Base-by-base conservation (phyloP, 2,888 invertebrate species). In the Pyrgus malvae region DNA sequence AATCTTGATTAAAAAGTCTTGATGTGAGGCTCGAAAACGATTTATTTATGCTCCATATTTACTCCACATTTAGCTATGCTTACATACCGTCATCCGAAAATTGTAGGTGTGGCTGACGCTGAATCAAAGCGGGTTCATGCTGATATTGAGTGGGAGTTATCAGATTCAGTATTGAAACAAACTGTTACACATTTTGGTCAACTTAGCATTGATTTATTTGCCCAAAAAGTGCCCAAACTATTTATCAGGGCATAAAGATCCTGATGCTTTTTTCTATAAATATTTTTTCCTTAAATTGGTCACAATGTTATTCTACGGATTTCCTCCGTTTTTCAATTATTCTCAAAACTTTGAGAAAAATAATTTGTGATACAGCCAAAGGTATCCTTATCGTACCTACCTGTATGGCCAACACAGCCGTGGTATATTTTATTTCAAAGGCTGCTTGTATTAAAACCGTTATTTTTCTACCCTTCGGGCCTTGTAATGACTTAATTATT, bases 121-220 rank as follows among this genome's bases (percentile, higher is more conserved):
- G 61, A 61, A 14, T 60, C 57, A 0, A n/a, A 57, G 1, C 46
- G 49, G 2, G n/a, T 29, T 3, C 55, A 57, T 12, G 51, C 57
- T 5, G 57, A 59, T 8, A 51, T 53, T 5, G 57, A 59, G n/a
- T 59, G 53, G 55, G 59, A 59, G 14, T 19, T 59, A 4, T 25
- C 40, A 1, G 25, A 55, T 17, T 23, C 5, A 3, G 45, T 38
- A 0, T 60, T 48, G 7, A 19, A 51, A 33, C 11, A 42, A 27
- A 38, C 38, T 16, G 7, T 23, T 3, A 25, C 12, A 14, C n/a
- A 25, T 11, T 48, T 38, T 6, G 48, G 48, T 2, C 14, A 25
- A 5, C 46, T 35, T n/a, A 35, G 37, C 2, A 37, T 48, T 12
- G 46, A 48, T 29, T 14, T 56, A 9, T 56, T 56, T 31, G 49